Percentiles rank a stretch among this genome's conserved stretches.
These are phyloP conservation scores for Desmophyllum pertusum DNA, from an alignment of 92 coral and sea anemone genomes.

Conservation along the genomic window DNA sequence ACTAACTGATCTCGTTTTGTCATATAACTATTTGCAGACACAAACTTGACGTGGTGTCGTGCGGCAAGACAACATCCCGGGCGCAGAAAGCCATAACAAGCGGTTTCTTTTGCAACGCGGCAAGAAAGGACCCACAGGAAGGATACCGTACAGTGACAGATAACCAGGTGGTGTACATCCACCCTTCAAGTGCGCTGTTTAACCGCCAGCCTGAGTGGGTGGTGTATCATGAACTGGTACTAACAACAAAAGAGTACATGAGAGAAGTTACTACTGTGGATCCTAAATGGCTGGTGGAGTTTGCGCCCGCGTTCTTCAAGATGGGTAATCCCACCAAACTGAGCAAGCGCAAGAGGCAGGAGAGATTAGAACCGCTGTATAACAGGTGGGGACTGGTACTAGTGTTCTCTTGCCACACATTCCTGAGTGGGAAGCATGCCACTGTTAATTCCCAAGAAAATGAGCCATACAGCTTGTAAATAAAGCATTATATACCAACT, in stretches of 20 bases:
- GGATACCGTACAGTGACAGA: slow-evolving; percentile 98
- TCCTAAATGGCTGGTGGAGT: slow-evolving; percentile 98
- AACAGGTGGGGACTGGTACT: slow-evolving; percentile 77
- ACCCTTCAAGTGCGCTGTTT: slow-evolving; percentile 97
- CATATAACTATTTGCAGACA: slow-evolving; percentile 66
- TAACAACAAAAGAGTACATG: slow-evolving; percentile 99
- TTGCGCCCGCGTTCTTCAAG: slow-evolving; percentile 97
- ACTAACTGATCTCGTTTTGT: no score
- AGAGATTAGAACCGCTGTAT: slow-evolving; percentile 93
- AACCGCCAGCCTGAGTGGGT: slow-evolving; percentile 99
- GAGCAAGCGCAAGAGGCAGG: slow-evolving; percentile 97
- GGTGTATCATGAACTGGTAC: slow-evolving; percentile 93
- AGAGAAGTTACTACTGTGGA: slow-evolving; percentile 95
- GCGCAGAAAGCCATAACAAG: slow-evolving; percentile 97
- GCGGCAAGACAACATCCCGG: slow-evolving; percentile 93
- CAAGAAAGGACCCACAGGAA: slow-evolving; percentile 98
- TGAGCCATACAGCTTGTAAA: no score
- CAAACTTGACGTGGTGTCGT: slow-evolving; percentile 97
- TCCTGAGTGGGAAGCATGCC: no score
- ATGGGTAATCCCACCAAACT: slow-evolving; percentile 91
- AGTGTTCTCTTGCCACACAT: no score
- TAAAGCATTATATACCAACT: no score
- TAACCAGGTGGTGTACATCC: slow-evolving; percentile 96
- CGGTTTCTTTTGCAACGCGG: slow-evolving; percentile 98
- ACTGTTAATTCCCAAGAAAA: no score